Conservation (phyloP, 2,888 invertebrate species). For the Drosophila nr. medialis region DNA sequence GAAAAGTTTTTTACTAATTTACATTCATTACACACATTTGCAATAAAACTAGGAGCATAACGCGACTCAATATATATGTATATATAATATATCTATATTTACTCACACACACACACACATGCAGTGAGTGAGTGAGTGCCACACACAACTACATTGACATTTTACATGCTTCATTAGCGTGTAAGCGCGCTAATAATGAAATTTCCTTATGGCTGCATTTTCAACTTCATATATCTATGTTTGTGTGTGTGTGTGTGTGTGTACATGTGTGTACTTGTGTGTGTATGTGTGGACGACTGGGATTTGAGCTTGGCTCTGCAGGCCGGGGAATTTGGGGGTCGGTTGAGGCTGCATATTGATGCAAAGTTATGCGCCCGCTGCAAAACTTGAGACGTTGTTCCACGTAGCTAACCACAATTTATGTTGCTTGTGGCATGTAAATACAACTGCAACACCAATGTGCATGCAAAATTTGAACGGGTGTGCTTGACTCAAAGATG, state of each 20-base stretch:
- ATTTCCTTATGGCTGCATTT: constrained; percentile 79
- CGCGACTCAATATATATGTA: constrained; percentile 48
- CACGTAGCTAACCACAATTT: constrained; percentile 65
- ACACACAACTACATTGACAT: constrained; percentile 73
- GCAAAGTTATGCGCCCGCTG: constrained; percentile 67
- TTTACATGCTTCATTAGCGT: constrained; percentile 82
- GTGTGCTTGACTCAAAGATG: not conserved
- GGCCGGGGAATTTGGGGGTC: not conserved
- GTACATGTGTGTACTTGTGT: not conserved
- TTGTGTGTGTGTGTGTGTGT: not conserved
- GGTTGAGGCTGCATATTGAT: constrained; percentile 63
- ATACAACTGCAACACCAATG: constrained; percentile 20
- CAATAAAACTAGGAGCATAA: constrained; percentile 76
- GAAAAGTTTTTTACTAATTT: constrained; percentile 80
- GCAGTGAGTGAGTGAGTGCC: constrained; percentile 20
- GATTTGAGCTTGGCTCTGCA: constrained; percentile 6
- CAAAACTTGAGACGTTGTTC: constrained; percentile 68
- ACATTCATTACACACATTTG: constrained; percentile 82
- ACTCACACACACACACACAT: constrained; percentile 7
- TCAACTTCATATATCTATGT: constrained; percentile 42
- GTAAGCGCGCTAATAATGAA: constrained; percentile 81
- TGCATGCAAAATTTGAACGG: not conserved
- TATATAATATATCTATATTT: constrained; percentile 8
- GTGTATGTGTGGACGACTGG: not conserved
- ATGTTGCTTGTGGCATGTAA: constrained; percentile 61